Conservation (phyloP, 1,140 invertebrate species). For the Cheumatopsyche charites region DNA sequence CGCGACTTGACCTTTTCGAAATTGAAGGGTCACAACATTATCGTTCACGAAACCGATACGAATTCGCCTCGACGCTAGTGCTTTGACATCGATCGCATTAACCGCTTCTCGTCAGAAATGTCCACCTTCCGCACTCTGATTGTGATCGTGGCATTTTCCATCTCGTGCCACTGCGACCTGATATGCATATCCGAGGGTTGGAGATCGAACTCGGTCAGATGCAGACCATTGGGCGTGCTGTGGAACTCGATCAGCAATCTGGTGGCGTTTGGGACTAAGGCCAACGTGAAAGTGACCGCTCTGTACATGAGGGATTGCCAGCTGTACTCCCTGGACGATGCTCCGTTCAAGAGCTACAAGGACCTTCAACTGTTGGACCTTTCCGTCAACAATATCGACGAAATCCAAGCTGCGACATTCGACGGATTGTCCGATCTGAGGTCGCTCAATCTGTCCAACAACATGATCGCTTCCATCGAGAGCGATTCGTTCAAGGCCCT, state of each 20-base stretch:
- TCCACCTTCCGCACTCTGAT: no score
- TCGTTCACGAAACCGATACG: no score
- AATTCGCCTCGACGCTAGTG: no score
- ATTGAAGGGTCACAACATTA: no score
- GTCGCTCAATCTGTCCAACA: neutral
- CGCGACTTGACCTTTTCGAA: no score
- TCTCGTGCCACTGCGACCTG: neutral
- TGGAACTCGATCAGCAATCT: neutral
- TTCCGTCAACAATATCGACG: neutral
- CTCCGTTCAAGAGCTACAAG: neutral
- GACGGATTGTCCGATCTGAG: neutral
- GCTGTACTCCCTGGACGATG: neutral
- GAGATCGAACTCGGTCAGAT: slow-evolving; percentile 8
- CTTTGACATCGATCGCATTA: no score
- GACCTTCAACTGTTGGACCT: neutral
- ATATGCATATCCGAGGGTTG: neutral
- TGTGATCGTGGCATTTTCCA: no score
- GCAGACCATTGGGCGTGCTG: neutral
- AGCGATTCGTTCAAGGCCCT: neutral
- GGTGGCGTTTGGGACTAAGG: neutral
- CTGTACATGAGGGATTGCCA: neutral
- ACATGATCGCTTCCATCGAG: neutral
- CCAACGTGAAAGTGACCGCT: neutral
- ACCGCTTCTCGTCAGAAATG: no score
- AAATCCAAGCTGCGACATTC: neutral